Evolutionary conservation across 2,113 vertebrate species (phyloP).

Genomic region (Catharus bicknelli): DNA sequence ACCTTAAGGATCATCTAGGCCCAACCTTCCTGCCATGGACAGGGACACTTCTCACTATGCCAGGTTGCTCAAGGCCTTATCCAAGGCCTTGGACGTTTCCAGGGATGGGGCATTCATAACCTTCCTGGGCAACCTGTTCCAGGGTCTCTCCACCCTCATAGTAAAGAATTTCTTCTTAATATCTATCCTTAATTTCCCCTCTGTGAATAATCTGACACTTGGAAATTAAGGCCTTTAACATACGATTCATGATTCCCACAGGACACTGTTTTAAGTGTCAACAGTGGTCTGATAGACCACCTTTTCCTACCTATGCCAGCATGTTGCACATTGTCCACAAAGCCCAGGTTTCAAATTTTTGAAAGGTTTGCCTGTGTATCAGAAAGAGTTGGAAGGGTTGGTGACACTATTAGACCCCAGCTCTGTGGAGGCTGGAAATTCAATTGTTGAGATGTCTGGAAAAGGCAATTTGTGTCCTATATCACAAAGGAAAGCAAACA

Average conservation of each 20-base stretch:
- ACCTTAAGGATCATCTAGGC: not conserved
- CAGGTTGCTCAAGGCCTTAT: accelerated
- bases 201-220: not conserved
- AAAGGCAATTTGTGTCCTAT: not conserved
- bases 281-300: not conserved
- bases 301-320: not conserved
- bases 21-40: not conserved
- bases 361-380: not conserved
- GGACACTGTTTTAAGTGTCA: not conserved
- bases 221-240: not conserved
- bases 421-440: not conserved
- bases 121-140: not conserved
- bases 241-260: accelerated
- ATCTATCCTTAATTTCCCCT: not conserved
- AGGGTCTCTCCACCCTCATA: not conserved
- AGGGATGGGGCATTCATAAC: not conserved
- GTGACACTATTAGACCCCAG: not conserved
- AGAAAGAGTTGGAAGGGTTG: not conserved
- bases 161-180: not conserved
- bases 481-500: not conserved
- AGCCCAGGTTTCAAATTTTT: not conserved
- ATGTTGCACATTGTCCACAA: not conserved
- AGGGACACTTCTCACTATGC: not conserved
- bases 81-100: not conserved
- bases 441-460: not conserved